Evolutionary conservation across 2,113 vertebrate species (phyloP), one percentile per base, ranked within the genome.

Genomic region (Larimichthys crocea): DNA sequence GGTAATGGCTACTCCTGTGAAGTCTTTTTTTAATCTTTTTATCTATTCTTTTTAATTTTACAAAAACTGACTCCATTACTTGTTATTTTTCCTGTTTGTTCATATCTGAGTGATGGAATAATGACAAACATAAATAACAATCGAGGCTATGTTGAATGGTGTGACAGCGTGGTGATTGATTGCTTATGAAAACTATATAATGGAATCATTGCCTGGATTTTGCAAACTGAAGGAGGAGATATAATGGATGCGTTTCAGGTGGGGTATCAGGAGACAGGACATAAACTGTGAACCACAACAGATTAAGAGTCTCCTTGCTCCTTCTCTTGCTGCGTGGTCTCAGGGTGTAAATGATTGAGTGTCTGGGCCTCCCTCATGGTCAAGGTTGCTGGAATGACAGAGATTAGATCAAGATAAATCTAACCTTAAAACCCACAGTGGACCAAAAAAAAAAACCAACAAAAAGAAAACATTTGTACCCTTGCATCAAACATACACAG

Each of bases 241-340:
- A 20, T 80, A 80, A 89, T 86, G 64, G 67, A 84, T 84, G 77
- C 16, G 64, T 80, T 82, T 85, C 79, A 79, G 76, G 73, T 84
- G 68, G 40, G 11, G n/a, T 64, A 53, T 49, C 57, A 56, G 16
- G 56, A 74, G 77, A 85, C n/a, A 35, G 22, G 31, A 66, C 40
- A 69, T 70, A 52, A 83, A 84, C 44, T 65, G 44, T 79, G 69
- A 79, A 66, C 72, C n/a, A 55, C 2, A 62, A 56, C 44, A 20
- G 56, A 82, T 50, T 57, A 49, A 22, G 65, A 71, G 75, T 65
- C 48, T 57, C 26, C 31, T 55, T 4, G 15, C 71, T 71, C 16
- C 11, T 14, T 22, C 16, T 76, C 48, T 67, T 60, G 48, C 35
- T 48, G 44, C n/a, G 1, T 31, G 42, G 50, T 63, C 68, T 82